phyloP scores from a whole-genome alignment of 1,140 invertebrate genomes.

The Papilio xuthus region DNA sequence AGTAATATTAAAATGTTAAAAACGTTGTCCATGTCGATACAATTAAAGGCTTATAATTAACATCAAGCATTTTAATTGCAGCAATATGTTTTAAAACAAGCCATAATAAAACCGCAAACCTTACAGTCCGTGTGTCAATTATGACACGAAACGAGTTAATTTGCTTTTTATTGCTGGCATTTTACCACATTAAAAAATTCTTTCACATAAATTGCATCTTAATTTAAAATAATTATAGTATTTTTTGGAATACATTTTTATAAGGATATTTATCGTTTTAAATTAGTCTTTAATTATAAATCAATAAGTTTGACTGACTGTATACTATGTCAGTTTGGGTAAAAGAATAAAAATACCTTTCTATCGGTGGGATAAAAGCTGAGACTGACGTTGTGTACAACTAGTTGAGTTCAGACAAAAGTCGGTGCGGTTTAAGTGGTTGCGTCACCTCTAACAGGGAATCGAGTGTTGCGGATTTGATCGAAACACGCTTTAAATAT shows the following conservation, averaged over 20 bases:
- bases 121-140: constrained; percentile 15
- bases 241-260: background rate
- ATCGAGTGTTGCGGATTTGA: background rate
- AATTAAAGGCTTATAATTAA: constrained; percentile 12
- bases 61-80: constrained; percentile 3
- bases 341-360: background rate
- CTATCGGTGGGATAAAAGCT: background rate
- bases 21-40: background rate
- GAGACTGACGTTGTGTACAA: background rate
- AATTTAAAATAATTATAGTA: background rate
- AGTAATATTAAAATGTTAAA: background rate
- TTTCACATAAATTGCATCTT: background rate
- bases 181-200: constrained; percentile 17
- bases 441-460: background rate
- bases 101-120: constrained; percentile 18
- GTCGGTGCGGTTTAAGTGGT: background rate
- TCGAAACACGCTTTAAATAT: background rate
- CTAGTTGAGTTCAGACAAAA: background rate
- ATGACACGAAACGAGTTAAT: constrained; percentile 23
- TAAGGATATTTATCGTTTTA: background rate
- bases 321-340: no score
- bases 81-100: constrained; percentile 18
- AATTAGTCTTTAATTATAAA: background rate
- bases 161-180: background rate
- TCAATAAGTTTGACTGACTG: background rate